Percentiles rank a stretch among this genome's conserved stretches.
These are phyloP conservation scores for Caenorhabditis afra DNA, from an alignment of 2,888 invertebrate species.

Conservation along the genomic window DNA sequence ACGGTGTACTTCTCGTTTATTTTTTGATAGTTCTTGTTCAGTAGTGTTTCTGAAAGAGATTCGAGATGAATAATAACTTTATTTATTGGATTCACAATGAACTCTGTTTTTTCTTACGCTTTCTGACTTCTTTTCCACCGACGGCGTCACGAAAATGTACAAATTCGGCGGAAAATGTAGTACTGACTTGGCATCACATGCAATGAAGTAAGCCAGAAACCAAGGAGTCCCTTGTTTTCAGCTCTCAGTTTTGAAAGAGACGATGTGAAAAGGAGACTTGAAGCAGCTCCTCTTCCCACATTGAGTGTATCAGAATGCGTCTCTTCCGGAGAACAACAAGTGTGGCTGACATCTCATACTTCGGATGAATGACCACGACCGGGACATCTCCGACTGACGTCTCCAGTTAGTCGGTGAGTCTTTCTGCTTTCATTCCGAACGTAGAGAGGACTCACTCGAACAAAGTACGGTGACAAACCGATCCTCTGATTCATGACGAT, in stretches of 20 bases:
- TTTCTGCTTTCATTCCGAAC: not conserved
- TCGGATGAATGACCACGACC: too few species aligned
- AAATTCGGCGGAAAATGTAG: conserved; percentile 1
- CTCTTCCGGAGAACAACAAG: too few species aligned
- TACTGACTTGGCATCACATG: not conserved
- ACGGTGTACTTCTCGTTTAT: conserved; percentile 13
- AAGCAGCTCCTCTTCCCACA: too few species aligned
- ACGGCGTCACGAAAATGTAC: not conserved
- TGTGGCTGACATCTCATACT: too few species aligned
- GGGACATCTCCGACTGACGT: too few species aligned
- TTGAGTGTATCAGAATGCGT: too few species aligned
- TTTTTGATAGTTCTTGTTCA: not conserved
- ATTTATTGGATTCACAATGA: conserved; percentile 46
- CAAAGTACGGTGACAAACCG: conserved; percentile 34
- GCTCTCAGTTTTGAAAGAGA: too few species aligned
- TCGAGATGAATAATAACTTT: conserved; percentile 4
- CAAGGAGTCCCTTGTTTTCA: too few species aligned
- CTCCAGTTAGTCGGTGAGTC: too few species aligned
- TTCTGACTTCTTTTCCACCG: not conserved
- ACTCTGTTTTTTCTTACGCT: conserved; percentile 10
- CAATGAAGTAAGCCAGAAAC: not conserved
- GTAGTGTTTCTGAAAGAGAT: conserved; percentile 5
- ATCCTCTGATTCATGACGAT: conserved; percentile 27
- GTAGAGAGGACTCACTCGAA: not conserved
- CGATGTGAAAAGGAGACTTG: too few species aligned